Evolutionary conservation across 2,797 vertebrate species (phyloP), one percentile per base, ranked within the genome.

Genomic region (Alca torda): DNA sequence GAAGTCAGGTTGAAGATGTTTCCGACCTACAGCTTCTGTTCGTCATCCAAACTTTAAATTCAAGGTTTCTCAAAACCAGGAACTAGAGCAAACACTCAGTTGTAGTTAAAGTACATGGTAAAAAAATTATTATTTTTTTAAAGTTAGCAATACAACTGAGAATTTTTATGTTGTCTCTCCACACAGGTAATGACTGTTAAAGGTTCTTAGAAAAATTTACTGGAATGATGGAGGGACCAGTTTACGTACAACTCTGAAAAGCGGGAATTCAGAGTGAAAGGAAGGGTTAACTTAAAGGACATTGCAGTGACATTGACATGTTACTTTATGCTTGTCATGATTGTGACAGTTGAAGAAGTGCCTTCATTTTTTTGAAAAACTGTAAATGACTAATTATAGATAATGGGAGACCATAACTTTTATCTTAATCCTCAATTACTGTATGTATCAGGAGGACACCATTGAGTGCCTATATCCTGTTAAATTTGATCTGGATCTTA

Each of bases 401-500:
- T 97, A 97, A 96, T 93, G 53, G 87, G 65, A 91, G 64, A 81
- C 57, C 8, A 51, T 80, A 81, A 95, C 43, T 95, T 97, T 95
- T 96, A 87, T 94, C 79, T 96, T 96, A 96, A 96, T 96, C 77
- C 59, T 86, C 65, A 80, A 85, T 91, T 96, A 95, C 76, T 97
- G 3, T 91, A 87, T 83, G 21, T 80, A 85, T 93, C 79, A 96
- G 90, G 96, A 76, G n/a, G 31, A 30, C 81, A 83, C 25, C 25
- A 72, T 3, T 96, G 64, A 95, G 86, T 76, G 68, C 45, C 45
- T 87, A 41, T 67, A 91, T 72, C 56, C 45, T 87, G 13, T 31
- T 96, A 95, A 93, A 96, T 93, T 85, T 94, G 35, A 74, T 96
- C 79, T 83, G 79, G 31, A 94, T 96, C 81, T 97, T 96, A 96